A percentile compares a stretch with the other conserved stretches of the same genome.
phyloP scores from a whole-genome alignment of 2,797 vertebrate species.

The Anguilla pacifica region DNA sequence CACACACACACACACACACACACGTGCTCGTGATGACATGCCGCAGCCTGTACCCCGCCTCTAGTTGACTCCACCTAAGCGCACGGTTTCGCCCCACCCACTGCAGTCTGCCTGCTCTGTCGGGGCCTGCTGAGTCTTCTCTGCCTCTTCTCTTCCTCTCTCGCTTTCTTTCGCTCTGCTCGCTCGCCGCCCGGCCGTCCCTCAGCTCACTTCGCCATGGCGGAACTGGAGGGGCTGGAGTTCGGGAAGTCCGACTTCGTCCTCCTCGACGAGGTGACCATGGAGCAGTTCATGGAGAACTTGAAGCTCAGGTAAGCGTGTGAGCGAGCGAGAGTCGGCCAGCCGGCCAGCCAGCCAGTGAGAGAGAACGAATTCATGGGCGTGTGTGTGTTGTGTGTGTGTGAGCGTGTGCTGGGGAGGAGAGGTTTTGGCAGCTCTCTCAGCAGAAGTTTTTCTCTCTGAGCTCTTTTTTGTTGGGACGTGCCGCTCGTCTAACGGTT shows the following conservation, averaged over 20 bases:
- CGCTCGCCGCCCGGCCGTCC: not conserved
- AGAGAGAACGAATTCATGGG: no score
- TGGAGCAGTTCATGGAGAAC: constrained; percentile 92
- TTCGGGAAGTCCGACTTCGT: constrained; percentile 92
- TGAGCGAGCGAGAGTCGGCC: no score
- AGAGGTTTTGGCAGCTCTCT: not conserved
- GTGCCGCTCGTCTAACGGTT: not conserved
- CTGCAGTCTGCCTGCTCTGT: constrained; percentile 40
- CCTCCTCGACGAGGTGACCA: constrained; percentile 88
- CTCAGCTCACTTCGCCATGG: constrained; percentile 69
- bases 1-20: constrained; percentile 20
- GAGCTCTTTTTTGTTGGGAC: not conserved
- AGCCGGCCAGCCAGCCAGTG: no score
- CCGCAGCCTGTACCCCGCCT: constrained; percentile 62
- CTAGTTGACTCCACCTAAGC: constrained; percentile 45
- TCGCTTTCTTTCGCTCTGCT: constrained; percentile 21
- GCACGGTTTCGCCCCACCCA: constrained; percentile 62
- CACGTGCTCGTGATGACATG: constrained; percentile 59
- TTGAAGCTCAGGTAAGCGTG: constrained; percentile 82
- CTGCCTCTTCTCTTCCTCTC: constrained; percentile 53
- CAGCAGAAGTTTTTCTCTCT: not conserved
- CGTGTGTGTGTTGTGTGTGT: not conserved
- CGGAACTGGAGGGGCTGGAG: constrained; percentile 85
- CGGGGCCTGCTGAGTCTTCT: constrained; percentile 50
- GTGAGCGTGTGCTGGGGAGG: not conserved